Base-by-base conservation (phyloP, 1,140 invertebrate genomes). In the Semibalanus balanoides region DNA sequence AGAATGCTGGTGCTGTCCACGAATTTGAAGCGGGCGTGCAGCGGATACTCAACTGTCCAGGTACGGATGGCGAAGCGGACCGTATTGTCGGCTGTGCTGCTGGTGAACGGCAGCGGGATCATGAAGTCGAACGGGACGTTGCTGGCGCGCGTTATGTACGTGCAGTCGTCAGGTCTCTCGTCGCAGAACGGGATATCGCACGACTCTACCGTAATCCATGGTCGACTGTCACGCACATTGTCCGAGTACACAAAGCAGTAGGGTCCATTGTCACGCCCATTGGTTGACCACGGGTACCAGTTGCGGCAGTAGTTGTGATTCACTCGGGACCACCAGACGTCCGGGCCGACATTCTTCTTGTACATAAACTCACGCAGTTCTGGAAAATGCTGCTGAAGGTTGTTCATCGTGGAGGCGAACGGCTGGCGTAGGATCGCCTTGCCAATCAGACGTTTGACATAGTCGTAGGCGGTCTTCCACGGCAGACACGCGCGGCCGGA, bases 301-400 rank as follows among this genome's bases (percentile, higher is more conserved):
- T 72, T 72, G n/a, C 70, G 70, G 29, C 70, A 72, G 70, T 72
- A 72, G 29, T 72, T 72, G 25, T 72, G 70, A n/a, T 72, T 30
- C 29, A 72, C 29, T 28, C 29, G 3, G 5, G 28, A 30, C 70
- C 70, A 72, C 70, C 70, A 72, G n/a, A 72, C 3, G 70, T 27
- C 25, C 19, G 9, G 28, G 29, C 25, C n/a, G n/a, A 72, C 19
- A 9, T 72, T 72, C 70, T 29, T 29, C 9, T 28, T 11, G 19
- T 72, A 72, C 70, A 72, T 72, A n/a, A 29, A 72, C 70, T 28
- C 70, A 22, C 70, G n/a, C 9, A 72, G 70, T n/a, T 72, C 70
- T 0, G 70, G 70, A n/a, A 72, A 72, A 19, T 72, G 70, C 29
- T 72, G 28, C 9, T 72, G n/a, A 28, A 72, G n/a, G 1, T 29